phyloP scores from a whole-genome alignment of 2,888 invertebrate genomes.

The Trichogramma dendrolimi region DNA sequence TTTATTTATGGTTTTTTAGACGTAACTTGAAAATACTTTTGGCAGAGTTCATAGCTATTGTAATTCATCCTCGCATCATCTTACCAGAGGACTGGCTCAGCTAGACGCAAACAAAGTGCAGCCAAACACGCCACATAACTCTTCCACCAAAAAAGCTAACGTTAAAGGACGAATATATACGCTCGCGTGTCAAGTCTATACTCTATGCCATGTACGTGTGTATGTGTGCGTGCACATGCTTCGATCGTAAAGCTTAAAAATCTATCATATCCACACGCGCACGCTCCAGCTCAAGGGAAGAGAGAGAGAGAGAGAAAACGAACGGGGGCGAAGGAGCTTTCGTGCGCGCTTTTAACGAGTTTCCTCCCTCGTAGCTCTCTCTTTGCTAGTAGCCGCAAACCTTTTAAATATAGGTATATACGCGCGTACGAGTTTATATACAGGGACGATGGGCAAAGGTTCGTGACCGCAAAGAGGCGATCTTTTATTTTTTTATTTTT shows the following conservation, averaged over 20 bases:
- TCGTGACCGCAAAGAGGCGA: conserved; percentile 24
- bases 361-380: neutral
- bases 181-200: too few relatives aligned
- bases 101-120: too few relatives aligned
- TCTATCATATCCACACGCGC: conserved; percentile 13
- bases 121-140: too few relatives aligned
- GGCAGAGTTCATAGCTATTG: too few relatives aligned
- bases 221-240: neutral
- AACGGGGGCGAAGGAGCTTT: conserved; percentile 20
- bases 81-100: too few relatives aligned
- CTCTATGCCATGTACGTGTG: too few relatives aligned
- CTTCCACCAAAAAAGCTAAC: too few relatives aligned
- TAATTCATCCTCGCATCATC: too few relatives aligned
- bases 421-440: neutral
- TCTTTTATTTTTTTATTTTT: conserved; percentile 19
- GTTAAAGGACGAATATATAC: too few relatives aligned
- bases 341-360: conserved; percentile 27
- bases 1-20: too few relatives aligned
- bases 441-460: neutral
- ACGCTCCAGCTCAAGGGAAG: too few relatives aligned
- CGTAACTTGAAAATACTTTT: too few relatives aligned
- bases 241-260: conserved; percentile 16
- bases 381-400: neutral
- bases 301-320: neutral
- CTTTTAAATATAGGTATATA: neutral